Evolutionary conservation across 2,888 invertebrate species (phyloP).

Genomic region (Lottia gigantea): DNA sequence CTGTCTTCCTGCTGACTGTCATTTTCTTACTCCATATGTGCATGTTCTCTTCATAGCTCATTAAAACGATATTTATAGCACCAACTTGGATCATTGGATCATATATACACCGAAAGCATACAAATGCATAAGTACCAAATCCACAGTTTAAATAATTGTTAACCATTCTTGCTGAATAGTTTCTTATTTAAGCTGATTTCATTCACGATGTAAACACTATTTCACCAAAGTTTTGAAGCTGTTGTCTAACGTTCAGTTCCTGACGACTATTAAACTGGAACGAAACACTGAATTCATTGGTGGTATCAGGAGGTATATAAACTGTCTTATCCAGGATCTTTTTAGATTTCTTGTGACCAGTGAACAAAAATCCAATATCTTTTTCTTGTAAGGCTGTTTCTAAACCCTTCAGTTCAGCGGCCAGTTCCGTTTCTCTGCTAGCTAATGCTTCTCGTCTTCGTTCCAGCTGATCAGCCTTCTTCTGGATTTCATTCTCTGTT

Average conservation of each 20-base stretch:
- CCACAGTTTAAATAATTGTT: too few relatives aligned
- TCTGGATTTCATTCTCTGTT: conserved; percentile 54
- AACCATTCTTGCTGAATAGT: too few relatives aligned
- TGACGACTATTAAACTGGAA: conserved; percentile 56
- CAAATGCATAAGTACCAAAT: too few relatives aligned
- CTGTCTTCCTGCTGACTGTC: too few relatives aligned
- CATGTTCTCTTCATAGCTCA: too few relatives aligned
- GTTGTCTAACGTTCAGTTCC: conserved; percentile 47
- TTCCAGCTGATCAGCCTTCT: conserved; percentile 49
- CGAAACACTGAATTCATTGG: conserved; percentile 53
- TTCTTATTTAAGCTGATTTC: not conserved
- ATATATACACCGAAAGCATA: too few relatives aligned
- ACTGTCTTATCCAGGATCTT: conserved; percentile 48
- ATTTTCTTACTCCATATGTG: too few relatives aligned
- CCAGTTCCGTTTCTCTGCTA: conserved; percentile 43
- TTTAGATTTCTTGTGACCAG: conserved; percentile 50
- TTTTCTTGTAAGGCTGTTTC: conserved; percentile 49
- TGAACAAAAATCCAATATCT: conserved; percentile 55
- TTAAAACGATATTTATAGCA: too few relatives aligned
- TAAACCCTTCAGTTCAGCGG: conserved; percentile 44
- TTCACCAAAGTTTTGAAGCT: conserved; percentile 52
- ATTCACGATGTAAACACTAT: conserved; percentile 39
- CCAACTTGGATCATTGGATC: too few relatives aligned
- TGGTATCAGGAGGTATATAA: conserved; percentile 47
- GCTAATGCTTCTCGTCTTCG: conserved; percentile 47